These are phyloP conservation scores for Leptodirus hochenwartii DNA, from an alignment of 2,888 invertebrate species.

Conservation along the genomic window DNA sequence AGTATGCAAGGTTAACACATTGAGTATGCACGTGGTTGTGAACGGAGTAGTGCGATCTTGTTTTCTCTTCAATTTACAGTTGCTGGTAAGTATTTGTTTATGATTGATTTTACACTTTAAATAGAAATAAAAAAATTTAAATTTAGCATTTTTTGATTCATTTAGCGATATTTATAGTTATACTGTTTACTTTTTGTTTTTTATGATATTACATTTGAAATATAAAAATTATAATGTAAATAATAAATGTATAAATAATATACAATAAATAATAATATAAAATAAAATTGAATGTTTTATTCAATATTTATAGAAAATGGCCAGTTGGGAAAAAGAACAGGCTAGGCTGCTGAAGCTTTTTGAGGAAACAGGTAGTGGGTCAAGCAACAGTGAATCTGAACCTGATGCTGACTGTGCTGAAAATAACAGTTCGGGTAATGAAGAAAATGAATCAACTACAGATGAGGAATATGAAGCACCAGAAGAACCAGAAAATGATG, in stretches of 20 bases:
- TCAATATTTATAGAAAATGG: constrained; percentile 13
- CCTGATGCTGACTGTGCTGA: constrained; percentile 12
- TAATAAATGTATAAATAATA: constrained; percentile 7
- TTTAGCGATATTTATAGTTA: background rate
- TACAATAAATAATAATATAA: no score
- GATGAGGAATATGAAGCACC: constrained; percentile 12
- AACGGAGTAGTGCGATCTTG: constrained; percentile 5
- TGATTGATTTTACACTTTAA: constrained; percentile 8
- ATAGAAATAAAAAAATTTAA: constrained; percentile 5
- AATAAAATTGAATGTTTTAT: constrained; percentile 9
- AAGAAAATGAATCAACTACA: constrained; percentile 13
- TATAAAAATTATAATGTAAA: constrained; percentile 3
- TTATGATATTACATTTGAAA: constrained; percentile 8
- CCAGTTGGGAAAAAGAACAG: constrained; percentile 9
- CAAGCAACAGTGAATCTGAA: constrained; percentile 13
- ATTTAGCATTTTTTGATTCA: no score
- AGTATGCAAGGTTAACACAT: constrained; percentile 5
- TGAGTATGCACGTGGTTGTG: constrained; percentile 7
- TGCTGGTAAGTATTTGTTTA: constrained; percentile 9
- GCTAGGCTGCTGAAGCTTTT: constrained; percentile 12
- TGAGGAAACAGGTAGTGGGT: constrained; percentile 10
- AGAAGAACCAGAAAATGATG: constrained; percentile 12
- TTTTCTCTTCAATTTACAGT: no score
- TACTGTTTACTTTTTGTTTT: constrained; percentile 4
- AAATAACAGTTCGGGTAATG: constrained; percentile 14